Percentiles rank a stretch among this genome's conserved stretches.
phyloP scores from a whole-genome alignment of 92 coral and sea anemone species.

The Metridium senile region DNA sequence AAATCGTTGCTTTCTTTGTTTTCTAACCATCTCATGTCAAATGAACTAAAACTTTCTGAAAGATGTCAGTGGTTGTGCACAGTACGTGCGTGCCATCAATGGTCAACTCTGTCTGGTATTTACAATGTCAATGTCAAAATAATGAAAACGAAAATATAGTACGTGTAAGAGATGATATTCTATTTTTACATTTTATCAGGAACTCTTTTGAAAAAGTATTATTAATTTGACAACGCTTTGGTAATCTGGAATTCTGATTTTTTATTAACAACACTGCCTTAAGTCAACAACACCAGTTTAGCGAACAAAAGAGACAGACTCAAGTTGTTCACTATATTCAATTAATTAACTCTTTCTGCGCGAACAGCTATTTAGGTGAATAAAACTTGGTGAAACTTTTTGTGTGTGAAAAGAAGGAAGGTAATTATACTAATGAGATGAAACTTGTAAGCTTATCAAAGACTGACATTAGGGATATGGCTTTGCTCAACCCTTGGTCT shows the following conservation, averaged over 20 bases:
- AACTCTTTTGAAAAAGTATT: too few species aligned
- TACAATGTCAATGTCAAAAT: too few species aligned
- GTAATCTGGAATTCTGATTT: slow-evolving; percentile 10
- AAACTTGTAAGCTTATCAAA: not conserved
- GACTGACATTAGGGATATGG: not conserved
- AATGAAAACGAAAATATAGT: too few species aligned
- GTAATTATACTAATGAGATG: not conserved
- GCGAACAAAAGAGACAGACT: not conserved
- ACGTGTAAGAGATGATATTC: too few species aligned
- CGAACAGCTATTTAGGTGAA: not conserved
- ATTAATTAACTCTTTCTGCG: not conserved
- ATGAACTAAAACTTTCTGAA: too few species aligned
- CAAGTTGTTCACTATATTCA: not conserved
- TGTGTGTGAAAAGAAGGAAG: not conserved
- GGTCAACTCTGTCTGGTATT: too few species aligned
- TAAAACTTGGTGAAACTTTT: not conserved
- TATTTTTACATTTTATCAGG: too few species aligned
- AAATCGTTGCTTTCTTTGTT: too few species aligned
- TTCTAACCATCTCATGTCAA: too few species aligned
- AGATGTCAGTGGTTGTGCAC: too few species aligned
- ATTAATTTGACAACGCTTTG: not conserved
- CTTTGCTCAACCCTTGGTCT: slow-evolving; percentile 11
- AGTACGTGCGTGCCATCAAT: too few species aligned
- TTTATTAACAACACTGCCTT: slow-evolving; percentile 16
- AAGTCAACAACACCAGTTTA: slow-evolving; percentile 23